Evolutionary conservation across 2,888 invertebrate species (phyloP), one percentile per base, ranked within the genome.

Genomic region (Aphodius granarius): DNA sequence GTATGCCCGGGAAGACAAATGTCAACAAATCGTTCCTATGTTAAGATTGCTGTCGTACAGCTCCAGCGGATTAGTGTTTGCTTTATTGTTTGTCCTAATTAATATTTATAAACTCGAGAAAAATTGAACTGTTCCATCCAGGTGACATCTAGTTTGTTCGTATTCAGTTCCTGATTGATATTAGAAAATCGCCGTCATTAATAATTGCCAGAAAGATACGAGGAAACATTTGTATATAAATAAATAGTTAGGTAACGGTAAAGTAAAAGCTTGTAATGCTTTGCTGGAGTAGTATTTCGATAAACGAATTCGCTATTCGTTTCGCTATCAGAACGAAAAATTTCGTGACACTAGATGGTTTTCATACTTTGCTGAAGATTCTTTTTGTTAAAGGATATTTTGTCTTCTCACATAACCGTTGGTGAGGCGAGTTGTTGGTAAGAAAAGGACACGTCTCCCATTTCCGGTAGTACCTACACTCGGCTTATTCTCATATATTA

Each of bases 401-500:
- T n/a, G n/a, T n/a, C 63, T 73, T 62, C 22, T 73, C 62, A 68
- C 66, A 63, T 43, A 13, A 43, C 43, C 43, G 43, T 43, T 13
- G 43, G 43, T 13, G 76, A 71, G 71, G 71, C 73, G 17, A 71
- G 73, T 76, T 43, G 43, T 1, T 43, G 1, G 43, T 43, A 76
- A n/a, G 71, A 73, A 76, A 73, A 73, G 73, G 76, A 76, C 76
- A 76, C 76, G 76, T 76, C 73, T 70, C 71, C 65, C 43, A 43
- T 43, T 43, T 43, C 43, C 43, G 43, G 43, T 43, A 43, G 43
- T 43, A 3, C 2, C 43, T n/a, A n/a, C n/a, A n/a, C n/a, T n/a
- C 43, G 77, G 79, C 80, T 81, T 80, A 81, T 75, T 79, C 79
- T 74, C 79, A 78, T 81, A 79, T 79, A 81, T 80, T 79, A 78